A percentile compares a stretch with the other conserved stretches of the same genome.
These are phyloP conservation scores for Drosophila guanche DNA, from an alignment of 1,140 invertebrate genomes.

Conservation along the genomic window DNA sequence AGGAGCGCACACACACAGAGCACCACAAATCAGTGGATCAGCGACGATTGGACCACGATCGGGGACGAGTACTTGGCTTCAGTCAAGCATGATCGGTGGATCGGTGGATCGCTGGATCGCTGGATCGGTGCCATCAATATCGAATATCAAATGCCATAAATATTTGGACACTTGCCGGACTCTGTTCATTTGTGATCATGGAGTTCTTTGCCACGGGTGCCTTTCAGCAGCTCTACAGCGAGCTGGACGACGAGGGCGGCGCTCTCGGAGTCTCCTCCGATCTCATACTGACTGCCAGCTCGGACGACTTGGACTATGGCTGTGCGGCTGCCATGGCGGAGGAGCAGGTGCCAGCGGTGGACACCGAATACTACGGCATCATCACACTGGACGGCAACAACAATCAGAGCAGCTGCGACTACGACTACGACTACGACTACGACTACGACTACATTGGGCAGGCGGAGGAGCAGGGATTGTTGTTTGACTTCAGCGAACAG, in stretches of 20 bases:
- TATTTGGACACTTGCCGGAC: slow-evolving; percentile 61
- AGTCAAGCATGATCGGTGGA: no score
- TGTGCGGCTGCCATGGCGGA: slow-evolving; percentile 41
- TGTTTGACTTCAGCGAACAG: slow-evolving; percentile 52
- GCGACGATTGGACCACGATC: not conserved
- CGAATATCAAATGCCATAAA: slow-evolving; percentile 57
- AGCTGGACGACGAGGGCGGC: slow-evolving; percentile 57
- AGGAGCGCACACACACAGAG: slow-evolving; percentile 20
- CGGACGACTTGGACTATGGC: slow-evolving; percentile 23
- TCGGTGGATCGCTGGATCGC: not conserved
- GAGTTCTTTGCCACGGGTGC: slow-evolving; percentile 81
- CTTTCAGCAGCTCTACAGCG: slow-evolving; percentile 77
- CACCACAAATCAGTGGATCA: slow-evolving; percentile 16
- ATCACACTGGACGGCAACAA: slow-evolving; percentile 62
- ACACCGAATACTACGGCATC: slow-evolving; percentile 63
- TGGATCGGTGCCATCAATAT: not conserved
- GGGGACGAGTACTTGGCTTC: no score
- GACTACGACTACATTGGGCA: not conserved
- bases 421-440: slow-evolving; percentile 5
- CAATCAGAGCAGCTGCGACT: slow-evolving; percentile 6
- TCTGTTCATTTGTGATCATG: slow-evolving; percentile 59
- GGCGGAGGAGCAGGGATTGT: slow-evolving; percentile 18
- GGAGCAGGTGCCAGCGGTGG: not conserved
- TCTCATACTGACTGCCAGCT: not conserved
- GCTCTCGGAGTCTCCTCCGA: slow-evolving; percentile 6